Evolutionary conservation across 2,888 invertebrate genomes (phyloP).

Genomic region (Dusona sp.): DNA sequence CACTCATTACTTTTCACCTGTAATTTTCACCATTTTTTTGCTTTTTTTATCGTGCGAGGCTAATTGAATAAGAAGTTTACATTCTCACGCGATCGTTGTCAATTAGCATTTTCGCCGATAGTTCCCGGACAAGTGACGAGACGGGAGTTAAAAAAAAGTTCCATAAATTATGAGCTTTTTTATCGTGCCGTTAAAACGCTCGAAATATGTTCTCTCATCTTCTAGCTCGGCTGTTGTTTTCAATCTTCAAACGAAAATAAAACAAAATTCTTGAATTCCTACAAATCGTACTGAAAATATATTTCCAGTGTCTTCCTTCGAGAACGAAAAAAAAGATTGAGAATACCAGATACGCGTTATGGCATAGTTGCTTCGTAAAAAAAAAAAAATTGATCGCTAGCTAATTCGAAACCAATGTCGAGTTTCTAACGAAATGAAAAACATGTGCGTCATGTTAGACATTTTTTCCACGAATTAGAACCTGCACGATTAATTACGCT

Average conservation of each 20-base stretch:
- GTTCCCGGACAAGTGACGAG: neutral
- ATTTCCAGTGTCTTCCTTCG: neutral
- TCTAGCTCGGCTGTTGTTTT: neutral
- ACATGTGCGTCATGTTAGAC: neutral
- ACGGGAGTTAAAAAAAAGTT: neutral
- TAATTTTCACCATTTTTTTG: neutral
- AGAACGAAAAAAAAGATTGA: neutral
- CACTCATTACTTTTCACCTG: neutral
- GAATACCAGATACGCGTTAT: neutral
- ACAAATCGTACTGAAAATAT: neutral
- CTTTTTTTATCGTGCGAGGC: neutral
- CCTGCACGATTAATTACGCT: neutral
- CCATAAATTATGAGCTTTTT: neutral
- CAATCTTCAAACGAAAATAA: neutral
- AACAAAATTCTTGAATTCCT: neutral
- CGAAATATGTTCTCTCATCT: neutral
- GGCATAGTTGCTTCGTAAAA: neutral
- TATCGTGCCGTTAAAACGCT: neutral
- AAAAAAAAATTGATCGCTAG: neutral
- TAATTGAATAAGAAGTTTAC: neutral
- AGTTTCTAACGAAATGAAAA: neutral
- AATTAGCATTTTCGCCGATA: neutral
- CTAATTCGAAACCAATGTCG: neutral
- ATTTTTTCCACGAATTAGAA: neutral
- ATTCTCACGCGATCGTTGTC: neutral